Evolutionary conservation across 1,140 invertebrate species (phyloP), one percentile per base, ranked within the genome.

Genomic region (Macrosteles quadrilineatus): DNA sequence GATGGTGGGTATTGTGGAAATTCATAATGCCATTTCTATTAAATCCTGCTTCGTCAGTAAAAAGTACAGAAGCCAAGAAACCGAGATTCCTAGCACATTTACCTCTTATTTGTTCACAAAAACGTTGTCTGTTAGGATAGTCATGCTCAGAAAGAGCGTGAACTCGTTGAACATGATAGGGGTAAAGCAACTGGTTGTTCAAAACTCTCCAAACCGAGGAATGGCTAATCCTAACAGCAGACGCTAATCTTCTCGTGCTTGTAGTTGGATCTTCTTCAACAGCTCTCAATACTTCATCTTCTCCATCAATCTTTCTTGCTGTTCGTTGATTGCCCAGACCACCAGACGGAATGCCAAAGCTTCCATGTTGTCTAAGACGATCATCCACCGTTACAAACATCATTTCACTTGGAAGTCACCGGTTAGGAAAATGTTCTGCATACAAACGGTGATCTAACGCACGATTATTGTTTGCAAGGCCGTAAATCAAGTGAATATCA

Each of bases 1-100:
- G 82, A 31, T 73, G 65, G 65, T 83, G 78, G 53, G 76, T 69
- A 69, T 82, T 82, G 63, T 81, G 80, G 17, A 77, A 70, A 70
- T 82, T 81, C 27, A 78, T 73, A 6, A 55, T 77, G 73, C 6
- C 77, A 62, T 74, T 72, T 71, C 75, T 74, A 62, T 74, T 74
- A 78, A 80, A 80, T 29, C 81, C 25, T 1, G 47, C 23, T n/a
- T 31, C 27, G n/a, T n/a, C n/a, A n/a, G n/a, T n/a, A n/a, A n/a
- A n/a, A n/a, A n/a, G n/a, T n/a, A n/a, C n/a, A n/a, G n/a, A n/a
- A 57, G n/a, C 31, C 14, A 69, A n/a, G 53, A 69, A 69, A 30
- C 32, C 17, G 3, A 6, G 53, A 32, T 12, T 59, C 31, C 2
- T 62, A 29, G 66, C 36, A 21, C 40, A 47, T 47, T 53, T 27